A percentile compares a stretch with the other conserved stretches of the same genome.
Conservation (phyloP, 2,888 invertebrate species). For the Apamea epomidion region DNA sequence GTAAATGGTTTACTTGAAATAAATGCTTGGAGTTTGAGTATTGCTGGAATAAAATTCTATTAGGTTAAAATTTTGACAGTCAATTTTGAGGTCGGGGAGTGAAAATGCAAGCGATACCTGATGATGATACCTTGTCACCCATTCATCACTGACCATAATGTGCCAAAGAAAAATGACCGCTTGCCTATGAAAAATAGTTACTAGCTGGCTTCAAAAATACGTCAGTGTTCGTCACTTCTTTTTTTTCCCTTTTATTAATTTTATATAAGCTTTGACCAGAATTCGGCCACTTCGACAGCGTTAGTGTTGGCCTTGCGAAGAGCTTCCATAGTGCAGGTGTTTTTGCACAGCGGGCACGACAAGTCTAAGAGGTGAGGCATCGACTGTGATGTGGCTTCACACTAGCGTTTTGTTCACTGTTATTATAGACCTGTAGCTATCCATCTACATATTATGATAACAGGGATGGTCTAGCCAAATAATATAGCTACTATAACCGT, state of each 20-base stretch:
- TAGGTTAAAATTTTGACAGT: no score
- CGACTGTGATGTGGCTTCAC: neutral
- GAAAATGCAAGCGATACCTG: neutral
- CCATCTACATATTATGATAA: neutral
- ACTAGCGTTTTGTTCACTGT: neutral
- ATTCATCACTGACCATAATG: no score
- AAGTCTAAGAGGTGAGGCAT: no score
- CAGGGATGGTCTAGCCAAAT: neutral
- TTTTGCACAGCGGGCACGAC: neutral
- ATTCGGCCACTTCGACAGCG: neutral
- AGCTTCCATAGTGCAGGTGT: neutral
- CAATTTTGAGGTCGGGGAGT: neutral
- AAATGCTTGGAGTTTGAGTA: neutral
- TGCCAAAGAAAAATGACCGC: neutral
- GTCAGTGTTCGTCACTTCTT: neutral
- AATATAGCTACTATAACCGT: neutral
- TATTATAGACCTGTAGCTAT: neutral
- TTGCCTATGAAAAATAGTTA: neutral
- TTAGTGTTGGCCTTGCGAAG: neutral
- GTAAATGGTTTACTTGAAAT: neutral
- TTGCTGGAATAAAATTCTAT: neutral
- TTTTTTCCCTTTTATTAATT: neutral
- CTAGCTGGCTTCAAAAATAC: neutral
- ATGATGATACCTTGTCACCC: neutral
- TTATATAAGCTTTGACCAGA: neutral